Percentiles rank a stretch among this genome's conserved stretches.
These are phyloP conservation scores for Caenorhabditis wallacei DNA, from an alignment of 2,888 invertebrate species.

Conservation along the genomic window DNA sequence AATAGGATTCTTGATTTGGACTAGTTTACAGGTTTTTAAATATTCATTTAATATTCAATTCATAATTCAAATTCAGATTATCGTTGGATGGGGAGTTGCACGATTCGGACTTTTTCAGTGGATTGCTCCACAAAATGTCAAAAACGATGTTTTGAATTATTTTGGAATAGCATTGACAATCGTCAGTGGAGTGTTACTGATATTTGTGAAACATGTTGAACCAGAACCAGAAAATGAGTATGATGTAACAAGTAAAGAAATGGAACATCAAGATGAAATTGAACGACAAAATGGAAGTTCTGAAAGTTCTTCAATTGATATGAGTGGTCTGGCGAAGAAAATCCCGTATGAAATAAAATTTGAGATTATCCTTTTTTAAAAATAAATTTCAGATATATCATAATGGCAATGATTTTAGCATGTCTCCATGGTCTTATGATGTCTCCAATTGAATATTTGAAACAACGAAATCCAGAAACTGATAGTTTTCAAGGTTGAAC, in stretches of 20 bases:
- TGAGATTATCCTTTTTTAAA: not conserved
- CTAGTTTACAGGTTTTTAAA: slow-evolving; percentile 73
- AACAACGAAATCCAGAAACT: slow-evolving; percentile 68
- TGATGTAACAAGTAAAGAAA: slow-evolving; percentile 33
- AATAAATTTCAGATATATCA: slow-evolving; percentile 70
- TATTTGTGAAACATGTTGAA: slow-evolving; percentile 69
- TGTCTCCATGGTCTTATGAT: slow-evolving; percentile 80
- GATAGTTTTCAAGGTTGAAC: slow-evolving; percentile 52
- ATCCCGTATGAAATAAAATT: slow-evolving; percentile 46
- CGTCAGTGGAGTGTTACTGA: slow-evolving; percentile 73
- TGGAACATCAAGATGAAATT: slow-evolving; percentile 36
- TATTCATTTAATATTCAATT: not conserved
- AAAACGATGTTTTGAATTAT: slow-evolving; percentile 77
- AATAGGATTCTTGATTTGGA: slow-evolving; percentile 80
- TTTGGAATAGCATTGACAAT: slow-evolving; percentile 78
- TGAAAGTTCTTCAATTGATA: slow-evolving; percentile 5
- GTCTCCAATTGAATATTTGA: slow-evolving; percentile 77
- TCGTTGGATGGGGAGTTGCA: slow-evolving; percentile 82
- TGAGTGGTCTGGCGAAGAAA: slow-evolving; percentile 46
- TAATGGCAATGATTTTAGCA: slow-evolving; percentile 76
- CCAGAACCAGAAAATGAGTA: slow-evolving; percentile 59
- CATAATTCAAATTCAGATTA: slow-evolving; percentile 66
- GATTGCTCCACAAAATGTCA: slow-evolving; percentile 73
- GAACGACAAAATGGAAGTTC: slow-evolving; percentile 8
- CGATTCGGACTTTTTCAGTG: slow-evolving; percentile 78